Evolutionary conservation across 2,888 invertebrate genomes (phyloP).

Genomic region (Malacosoma neustria): DNA sequence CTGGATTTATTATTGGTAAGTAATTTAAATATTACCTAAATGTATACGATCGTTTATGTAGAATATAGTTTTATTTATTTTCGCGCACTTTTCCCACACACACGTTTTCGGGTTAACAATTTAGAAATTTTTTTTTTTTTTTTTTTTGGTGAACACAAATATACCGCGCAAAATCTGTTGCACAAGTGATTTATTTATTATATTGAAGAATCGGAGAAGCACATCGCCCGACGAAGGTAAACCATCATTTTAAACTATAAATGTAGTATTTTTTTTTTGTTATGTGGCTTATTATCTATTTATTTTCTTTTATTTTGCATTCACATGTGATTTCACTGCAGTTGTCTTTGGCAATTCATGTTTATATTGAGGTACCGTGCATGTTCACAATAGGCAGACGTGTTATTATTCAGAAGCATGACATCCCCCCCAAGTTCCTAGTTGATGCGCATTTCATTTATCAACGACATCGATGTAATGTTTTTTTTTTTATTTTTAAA

Average conservation of each 20-base stretch:
- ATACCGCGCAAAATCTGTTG: slow-evolving; percentile 11
- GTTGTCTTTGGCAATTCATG: slow-evolving; percentile 64
- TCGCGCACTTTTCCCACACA: slow-evolving; percentile 39
- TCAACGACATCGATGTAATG: slow-evolving; percentile 13
- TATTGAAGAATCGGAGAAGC: slow-evolving; percentile 37
- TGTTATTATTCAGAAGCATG: slow-evolving; percentile 46
- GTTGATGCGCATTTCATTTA: slow-evolving; percentile 70
- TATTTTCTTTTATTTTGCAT: slow-evolving; percentile 54
- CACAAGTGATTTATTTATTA: slow-evolving; percentile 36
- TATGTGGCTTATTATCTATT: slow-evolving; percentile 70
- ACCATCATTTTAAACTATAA: slow-evolving; percentile 39
- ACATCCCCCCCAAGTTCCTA: slow-evolving; percentile 25
- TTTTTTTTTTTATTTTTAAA: slow-evolving; percentile 7
- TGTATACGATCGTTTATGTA: slow-evolving; percentile 17
- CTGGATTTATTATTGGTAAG: slow-evolving; percentile 49
- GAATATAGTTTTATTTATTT: slow-evolving; percentile 27
- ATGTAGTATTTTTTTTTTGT: slow-evolving; percentile 61
- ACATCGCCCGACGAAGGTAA: slow-evolving; percentile 44
- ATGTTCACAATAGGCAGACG: slow-evolving; percentile 36
- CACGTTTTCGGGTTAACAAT: slow-evolving; percentile 29
- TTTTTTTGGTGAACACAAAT: slow-evolving; percentile 20
- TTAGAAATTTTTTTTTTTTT: slow-evolving; percentile 20
- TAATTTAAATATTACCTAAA: slow-evolving; percentile 36
- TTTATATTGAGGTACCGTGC: slow-evolving; percentile 36
- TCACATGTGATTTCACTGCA: slow-evolving; percentile 76